These are phyloP conservation scores for Cheumatopsyche charites DNA, from an alignment of 1,140 invertebrate genomes.

Conservation along the genomic window DNA sequence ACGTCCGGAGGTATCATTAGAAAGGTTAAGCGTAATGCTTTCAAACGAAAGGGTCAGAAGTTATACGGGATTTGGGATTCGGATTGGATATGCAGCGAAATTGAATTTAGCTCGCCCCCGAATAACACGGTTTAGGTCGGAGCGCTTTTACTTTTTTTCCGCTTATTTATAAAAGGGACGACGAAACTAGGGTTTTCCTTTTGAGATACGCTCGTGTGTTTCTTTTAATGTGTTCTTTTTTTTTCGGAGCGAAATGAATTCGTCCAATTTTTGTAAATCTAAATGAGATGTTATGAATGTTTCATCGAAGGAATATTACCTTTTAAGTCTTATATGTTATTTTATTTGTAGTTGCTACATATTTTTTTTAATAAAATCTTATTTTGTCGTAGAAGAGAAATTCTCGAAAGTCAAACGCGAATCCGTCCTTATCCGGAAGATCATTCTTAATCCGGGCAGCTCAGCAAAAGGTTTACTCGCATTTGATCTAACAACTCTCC, in stretches of 20 bases:
- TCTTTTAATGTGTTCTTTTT: too few species aligned
- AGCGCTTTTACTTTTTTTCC: slow-evolving; percentile 39
- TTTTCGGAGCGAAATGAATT: too few species aligned
- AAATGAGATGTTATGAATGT: too few species aligned
- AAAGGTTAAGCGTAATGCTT: slow-evolving; percentile 38
- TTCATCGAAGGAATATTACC: too few species aligned
- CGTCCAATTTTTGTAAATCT: too few species aligned
- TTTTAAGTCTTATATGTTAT: too few species aligned
- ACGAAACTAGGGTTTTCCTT: too few species aligned
- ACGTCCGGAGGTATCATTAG: slow-evolving; percentile 33
- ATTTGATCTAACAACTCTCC: slow-evolving; percentile 26
- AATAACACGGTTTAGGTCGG: slow-evolving; percentile 32
- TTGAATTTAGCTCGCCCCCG: slow-evolving; percentile 42
- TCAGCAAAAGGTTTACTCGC: slow-evolving; percentile 10
- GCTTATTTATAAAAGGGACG: too few species aligned
- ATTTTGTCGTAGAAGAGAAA: not conserved
- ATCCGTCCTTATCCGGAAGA: slow-evolving; percentile 21
- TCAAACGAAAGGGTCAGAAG: slow-evolving; percentile 43
- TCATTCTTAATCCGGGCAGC: slow-evolving; percentile 14
- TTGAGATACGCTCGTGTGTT: too few species aligned
- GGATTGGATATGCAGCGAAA: slow-evolving; percentile 44
- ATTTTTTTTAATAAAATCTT: too few species aligned
- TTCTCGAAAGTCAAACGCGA: slow-evolving; percentile 16
- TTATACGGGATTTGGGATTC: slow-evolving; percentile 40
- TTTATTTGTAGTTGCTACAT: too few species aligned